Base-by-base conservation (phyloP, 2,113 vertebrate species). In the Paraplagusia blochii region DNA sequence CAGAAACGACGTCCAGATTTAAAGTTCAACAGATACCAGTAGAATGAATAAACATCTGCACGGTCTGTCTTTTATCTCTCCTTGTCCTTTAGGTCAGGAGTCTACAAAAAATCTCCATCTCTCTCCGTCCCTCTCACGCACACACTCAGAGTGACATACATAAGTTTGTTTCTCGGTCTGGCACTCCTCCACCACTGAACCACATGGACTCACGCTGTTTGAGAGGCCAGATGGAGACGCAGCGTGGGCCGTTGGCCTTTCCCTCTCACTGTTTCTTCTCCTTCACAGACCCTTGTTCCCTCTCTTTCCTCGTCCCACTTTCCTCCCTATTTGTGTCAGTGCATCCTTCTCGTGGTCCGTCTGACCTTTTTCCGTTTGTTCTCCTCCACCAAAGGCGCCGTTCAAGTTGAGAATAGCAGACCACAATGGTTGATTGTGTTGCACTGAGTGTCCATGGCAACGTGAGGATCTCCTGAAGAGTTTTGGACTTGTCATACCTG, bases 211-310 rank as follows among this genome's bases (percentile, higher is more conserved):
- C 65, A 71, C 0, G 44, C 69, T 70, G 69, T 77, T 75, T 44
- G 14, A 58, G 49, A 77, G 78, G 84, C 71, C 88, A 90, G 86
- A 90, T 89, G 89, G 87, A 87, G 53, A 72, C 77, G 52, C 88
- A 82, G 85, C 57, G 72, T 89, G 87, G 79, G 86, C 63, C 61
- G 75, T 80, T 89, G 82, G 77, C 85, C 88, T 88, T 87, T 86
- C 82, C 81, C 80, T 85, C 84, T 79, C 72, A 50, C 58, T 34
- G 58, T 69, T 79, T 58, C 65, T 79, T 71, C 60, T 84, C 69
- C 72, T 72, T 65, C 54, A 46, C 36, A 38, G 47, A 48, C 56
- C 64, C 67, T 66, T 11, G 22, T 61, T 55, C 22, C 65, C 17
- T 73, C 47, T 46, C 39, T 36, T 35, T 33, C 17, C 51, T 59